Percentiles rank a stretch among this genome's conserved stretches.
Conservation (phyloP, 2,113 vertebrate genomes). For the Gadus macrocephalus region DNA sequence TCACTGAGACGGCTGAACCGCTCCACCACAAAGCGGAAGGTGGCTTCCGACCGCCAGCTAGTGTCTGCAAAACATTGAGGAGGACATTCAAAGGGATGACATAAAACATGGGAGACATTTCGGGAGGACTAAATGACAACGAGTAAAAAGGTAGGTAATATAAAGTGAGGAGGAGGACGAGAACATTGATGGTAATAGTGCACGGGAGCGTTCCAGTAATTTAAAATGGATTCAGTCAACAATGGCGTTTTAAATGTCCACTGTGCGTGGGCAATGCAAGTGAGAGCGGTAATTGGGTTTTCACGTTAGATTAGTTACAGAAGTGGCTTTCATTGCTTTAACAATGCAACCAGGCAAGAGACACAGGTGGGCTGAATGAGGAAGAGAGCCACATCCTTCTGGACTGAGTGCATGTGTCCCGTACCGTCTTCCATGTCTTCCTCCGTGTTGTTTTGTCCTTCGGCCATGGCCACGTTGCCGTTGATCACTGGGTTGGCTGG, state of each 20-base stretch:
- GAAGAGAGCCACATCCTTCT: too few species aligned
- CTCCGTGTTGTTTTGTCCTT: constrained; percentile 94
- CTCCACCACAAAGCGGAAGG: constrained; percentile 95
- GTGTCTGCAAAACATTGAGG: constrained; percentile 75
- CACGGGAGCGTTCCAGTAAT: too few species aligned
- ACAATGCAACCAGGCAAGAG: too few species aligned
- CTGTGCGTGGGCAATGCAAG: too few species aligned
- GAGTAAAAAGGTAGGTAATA: not conserved
- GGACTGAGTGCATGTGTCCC: constrained; percentile 22
- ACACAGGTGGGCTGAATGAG: too few species aligned
- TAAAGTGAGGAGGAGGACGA: not conserved
- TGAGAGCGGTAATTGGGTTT: too few species aligned
- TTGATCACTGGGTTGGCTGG: constrained; percentile 96
- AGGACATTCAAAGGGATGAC: not conserved
- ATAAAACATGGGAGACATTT: not conserved
- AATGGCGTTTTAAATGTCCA: too few species aligned
- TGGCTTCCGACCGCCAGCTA: constrained; percentile 97
- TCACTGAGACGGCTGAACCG: constrained; percentile 96
- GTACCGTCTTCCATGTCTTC: constrained; percentile 99
- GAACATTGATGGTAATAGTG: not conserved
- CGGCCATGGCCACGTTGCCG: constrained; percentile 96
- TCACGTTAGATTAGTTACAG: not conserved
- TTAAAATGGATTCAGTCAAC: too few species aligned
- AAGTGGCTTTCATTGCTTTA: not conserved
- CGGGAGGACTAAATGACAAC: not conserved